These are phyloP conservation scores for Neopipo cinnamomea DNA, from an alignment of 2,113 vertebrate genomes.

Conservation along the genomic window DNA sequence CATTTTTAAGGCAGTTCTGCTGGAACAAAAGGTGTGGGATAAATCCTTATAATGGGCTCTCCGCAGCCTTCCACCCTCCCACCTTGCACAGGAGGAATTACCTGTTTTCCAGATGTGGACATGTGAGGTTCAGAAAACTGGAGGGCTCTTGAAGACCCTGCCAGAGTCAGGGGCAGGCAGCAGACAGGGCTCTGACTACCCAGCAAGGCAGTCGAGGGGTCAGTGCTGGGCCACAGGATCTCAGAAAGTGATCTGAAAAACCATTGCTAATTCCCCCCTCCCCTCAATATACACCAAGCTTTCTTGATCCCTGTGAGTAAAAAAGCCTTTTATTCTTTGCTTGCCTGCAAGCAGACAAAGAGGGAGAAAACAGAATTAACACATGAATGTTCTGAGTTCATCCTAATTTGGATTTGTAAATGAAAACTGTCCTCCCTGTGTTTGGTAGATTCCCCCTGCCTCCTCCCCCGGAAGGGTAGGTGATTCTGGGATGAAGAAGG, in stretches of 20 bases:
- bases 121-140: neutral
- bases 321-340: constrained; percentile 2
- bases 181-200: neutral
- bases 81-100: neutral
- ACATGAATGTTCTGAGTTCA: constrained; percentile 22
- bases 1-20: neutral
- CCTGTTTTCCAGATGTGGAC: neutral
- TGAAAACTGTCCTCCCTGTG: constrained; percentile 37
- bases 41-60: neutral
- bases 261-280: neutral
- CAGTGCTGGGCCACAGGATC: neutral
- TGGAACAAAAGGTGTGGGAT: neutral
- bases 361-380: constrained; percentile 22
- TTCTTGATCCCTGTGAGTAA: neutral
- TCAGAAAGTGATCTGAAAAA: neutral
- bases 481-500: constrained; percentile 55
- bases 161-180: neutral
- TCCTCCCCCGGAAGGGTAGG: constrained; percentile 55
- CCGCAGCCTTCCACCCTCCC: neutral
- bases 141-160: neutral
- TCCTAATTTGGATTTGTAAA: constrained; percentile 47
- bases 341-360: constrained; percentile 17
- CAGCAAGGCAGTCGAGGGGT: neutral
- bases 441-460: constrained; percentile 54
- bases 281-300: neutral